Base-by-base conservation (phyloP, 2,113 vertebrate genomes). In the Centropristis striata region DNA sequence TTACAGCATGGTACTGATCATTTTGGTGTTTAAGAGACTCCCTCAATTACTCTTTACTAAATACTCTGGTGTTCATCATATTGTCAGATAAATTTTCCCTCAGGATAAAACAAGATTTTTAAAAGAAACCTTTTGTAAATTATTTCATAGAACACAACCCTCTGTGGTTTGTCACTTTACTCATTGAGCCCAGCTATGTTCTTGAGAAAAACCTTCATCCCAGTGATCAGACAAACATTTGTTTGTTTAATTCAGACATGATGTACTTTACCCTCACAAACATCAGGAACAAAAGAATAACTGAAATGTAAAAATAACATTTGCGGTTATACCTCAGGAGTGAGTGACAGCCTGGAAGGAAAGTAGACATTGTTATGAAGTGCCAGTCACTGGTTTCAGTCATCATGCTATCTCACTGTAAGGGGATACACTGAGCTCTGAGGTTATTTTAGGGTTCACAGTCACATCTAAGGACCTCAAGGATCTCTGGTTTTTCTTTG, bases 391-490 rank as follows among this genome's bases (percentile, higher is more conserved):
- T 87, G 88, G 44, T 76, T 86, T 84, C 71, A 83, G 76, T 85
- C 85, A 75, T 51, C 3, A 8, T 85, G 67, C 75, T 75, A 58
- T 81, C 46, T 86, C 70, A 53, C 70, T 74, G 91, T 88, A 92
- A 93, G 78, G 3, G 70, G 92, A 92, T 92, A 90, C 75, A 41
- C 70, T 8, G 55, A 74, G 79, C 77, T 67, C 11, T 8, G 46
- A 91, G 87, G 77, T 89, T 89, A 86, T 88, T 90, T 89, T 82
- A 85, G 76, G 78, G 85, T 86, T 90, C 70, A 80, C 80, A 83
- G 84, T 86, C 85, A 81, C 77, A 81, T 90, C 90, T 89, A 55
- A 92, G 86, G 68, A 86, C 67, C 61, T 88, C 20, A 69, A 80
- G 70, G 80, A 86, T 54, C 69, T 77, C 83, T 87, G 87, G 4